A percentile compares a stretch with the other conserved stretches of the same genome.
Evolutionary conservation across 2,888 invertebrate genomes (phyloP).

Genomic region (Xestia xanthographa): DNA sequence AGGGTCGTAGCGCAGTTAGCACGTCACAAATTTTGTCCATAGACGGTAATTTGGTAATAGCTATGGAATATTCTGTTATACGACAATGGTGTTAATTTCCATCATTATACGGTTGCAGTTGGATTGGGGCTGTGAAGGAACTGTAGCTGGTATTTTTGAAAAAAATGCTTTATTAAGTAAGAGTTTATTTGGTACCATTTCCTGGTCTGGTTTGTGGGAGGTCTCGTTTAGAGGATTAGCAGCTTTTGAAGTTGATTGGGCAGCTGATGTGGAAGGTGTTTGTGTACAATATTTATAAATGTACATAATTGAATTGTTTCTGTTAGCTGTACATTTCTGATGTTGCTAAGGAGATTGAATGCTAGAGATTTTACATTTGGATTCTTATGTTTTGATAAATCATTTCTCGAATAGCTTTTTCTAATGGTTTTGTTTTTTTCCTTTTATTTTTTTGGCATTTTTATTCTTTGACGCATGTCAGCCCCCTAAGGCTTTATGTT

Average conservation of each 20-base stretch:
- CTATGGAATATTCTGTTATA: conserved; percentile 3
- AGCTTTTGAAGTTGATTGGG: conserved; percentile 22
- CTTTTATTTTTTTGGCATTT: not conserved
- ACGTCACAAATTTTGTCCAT: conserved; percentile 38
- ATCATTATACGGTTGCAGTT: not conserved
- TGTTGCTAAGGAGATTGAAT: conserved; percentile 21
- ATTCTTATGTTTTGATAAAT: not conserved
- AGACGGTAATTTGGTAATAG: conserved; percentile 39
- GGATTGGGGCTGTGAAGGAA: not conserved
- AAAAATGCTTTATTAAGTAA: not conserved
- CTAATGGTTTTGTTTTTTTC: not conserved
- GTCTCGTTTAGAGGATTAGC: conserved; percentile 29
- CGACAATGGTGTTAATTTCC: not conserved
- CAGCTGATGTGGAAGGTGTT: not conserved
- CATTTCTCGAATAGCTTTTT: not conserved
- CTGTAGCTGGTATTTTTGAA: not conserved
- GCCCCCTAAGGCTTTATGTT: not conserved
- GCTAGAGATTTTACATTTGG: not conserved
- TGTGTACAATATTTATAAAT: conserved; percentile 8
- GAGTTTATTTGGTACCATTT: conserved; percentile 4
- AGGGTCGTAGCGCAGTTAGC: conserved; percentile 53
- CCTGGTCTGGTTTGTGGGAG: conserved; percentile 26
- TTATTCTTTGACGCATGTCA: not conserved
- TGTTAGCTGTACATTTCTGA: not conserved
- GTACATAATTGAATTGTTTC: not conserved